Percentiles rank a stretch among this genome's conserved stretches.
Conservation (phyloP, 2,797 vertebrate genomes). For the Menidia menidia region DNA sequence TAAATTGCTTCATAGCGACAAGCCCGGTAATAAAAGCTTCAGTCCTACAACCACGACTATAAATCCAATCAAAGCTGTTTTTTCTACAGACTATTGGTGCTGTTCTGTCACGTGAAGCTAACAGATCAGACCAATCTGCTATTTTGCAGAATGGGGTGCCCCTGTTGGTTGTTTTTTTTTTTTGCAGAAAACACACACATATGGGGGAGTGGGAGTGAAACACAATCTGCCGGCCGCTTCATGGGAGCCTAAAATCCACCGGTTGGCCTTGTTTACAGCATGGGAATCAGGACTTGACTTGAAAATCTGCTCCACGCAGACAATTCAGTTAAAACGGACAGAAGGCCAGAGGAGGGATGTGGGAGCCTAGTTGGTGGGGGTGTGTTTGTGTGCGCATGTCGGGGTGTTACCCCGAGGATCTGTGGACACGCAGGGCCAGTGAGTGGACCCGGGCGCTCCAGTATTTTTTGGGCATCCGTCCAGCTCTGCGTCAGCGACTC, state of each 20-base stretch:
- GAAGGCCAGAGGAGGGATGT: slow-evolving; percentile 23
- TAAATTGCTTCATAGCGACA: too few species aligned
- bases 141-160: neutral
- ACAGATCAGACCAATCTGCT: neutral
- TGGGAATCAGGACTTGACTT: slow-evolving; percentile 44
- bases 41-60: neutral
- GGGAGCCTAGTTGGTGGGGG: slow-evolving; percentile 1
- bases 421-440: slow-evolving; percentile 18
- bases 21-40: too few species aligned
- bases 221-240: neutral
- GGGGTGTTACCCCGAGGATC: slow-evolving; percentile 23
- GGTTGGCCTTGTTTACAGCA: slow-evolving; percentile 15
- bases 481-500: slow-evolving; percentile 71
- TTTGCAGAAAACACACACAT: neutral
- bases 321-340: slow-evolving; percentile 53
- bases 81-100: neutral
- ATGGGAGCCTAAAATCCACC: neutral
- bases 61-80: neutral
- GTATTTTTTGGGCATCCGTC: slow-evolving; percentile 77
- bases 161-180: neutral
- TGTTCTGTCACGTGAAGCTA: neutral
- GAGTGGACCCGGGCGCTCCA: slow-evolving; percentile 62
- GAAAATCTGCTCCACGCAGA: slow-evolving; percentile 38
- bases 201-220: neutral
- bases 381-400: slow-evolving; percentile 20